Evolutionary conservation across 1,140 invertebrate species (phyloP), one percentile per base, ranked within the genome.

Genomic region (Adelges cooleyi): DNA sequence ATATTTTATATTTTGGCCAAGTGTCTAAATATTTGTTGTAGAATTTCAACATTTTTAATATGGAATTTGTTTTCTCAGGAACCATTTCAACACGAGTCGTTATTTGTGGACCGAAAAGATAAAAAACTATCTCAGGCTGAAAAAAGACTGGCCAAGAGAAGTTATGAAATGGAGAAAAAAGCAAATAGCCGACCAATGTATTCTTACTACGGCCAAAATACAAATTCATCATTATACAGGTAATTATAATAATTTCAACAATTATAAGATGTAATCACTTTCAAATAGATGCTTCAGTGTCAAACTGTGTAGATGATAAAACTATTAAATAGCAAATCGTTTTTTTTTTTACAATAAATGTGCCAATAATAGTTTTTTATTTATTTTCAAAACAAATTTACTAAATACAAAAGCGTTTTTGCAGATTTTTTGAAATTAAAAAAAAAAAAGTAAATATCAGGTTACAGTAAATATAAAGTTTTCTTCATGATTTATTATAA

Each of bases 21-120:
- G 17, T 48, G 38, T 22, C 4, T 11, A 59, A 15, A 22, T 40
- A 38, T 52, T 49, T 48, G 38, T 42, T 20, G 5, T 66, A 25
- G 23, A 46, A 29, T 10, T 13, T 48, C 22, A 23, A 15, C 13
- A 18, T 42, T 36, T 15, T n/a, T 22, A 44, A 50, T 40, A 13
- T 25, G 40, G 11, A 17, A 17, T 53, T n/a, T 29, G 18, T 13
- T 11, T 8, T 67, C 36, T 70, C 67, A 84, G 78, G 85, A 90
- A 72, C 96, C 95, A 0, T 98, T 98, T 77, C 87, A 95, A 70
- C 96, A 99, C 73, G 96, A 99, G 76, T 95, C 92, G 20, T 77
- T 98, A 36, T 78, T 99, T 6, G 86, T 98, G 2, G 96, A 98
- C 76, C 81, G 92, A 33, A 95, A 97, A 73, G 95, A 98, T 70